These are phyloP conservation scores for Lagria hirta DNA, from an alignment of 2,888 invertebrate species.

Conservation along the genomic window DNA sequence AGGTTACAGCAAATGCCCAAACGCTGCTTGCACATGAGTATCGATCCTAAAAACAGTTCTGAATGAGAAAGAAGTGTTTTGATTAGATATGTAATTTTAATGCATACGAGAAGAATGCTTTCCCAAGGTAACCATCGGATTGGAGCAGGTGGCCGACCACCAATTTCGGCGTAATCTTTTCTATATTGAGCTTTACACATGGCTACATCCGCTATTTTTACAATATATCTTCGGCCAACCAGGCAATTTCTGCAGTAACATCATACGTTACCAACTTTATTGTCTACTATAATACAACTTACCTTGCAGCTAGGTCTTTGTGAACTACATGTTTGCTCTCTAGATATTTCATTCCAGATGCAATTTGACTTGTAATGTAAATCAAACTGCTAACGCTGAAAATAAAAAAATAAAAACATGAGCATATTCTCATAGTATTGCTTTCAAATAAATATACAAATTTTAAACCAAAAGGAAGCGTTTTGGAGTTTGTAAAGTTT, in stretches of 20 bases:
- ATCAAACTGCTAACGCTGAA: conserved; percentile 68
- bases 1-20: conserved; percentile 66
- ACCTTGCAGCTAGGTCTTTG: conserved; percentile 74
- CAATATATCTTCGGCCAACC: conserved; percentile 61
- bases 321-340: conserved; percentile 78
- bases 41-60: conserved; percentile 58
- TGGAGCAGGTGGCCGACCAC: conserved; percentile 63
- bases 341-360: conserved; percentile 78
- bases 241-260: conserved; percentile 60
- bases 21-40: conserved; percentile 64
- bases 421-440: too few species aligned
- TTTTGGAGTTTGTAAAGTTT: too few species aligned
- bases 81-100: conserved; percentile 22
- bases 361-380: conserved; percentile 74
- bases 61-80: conserved; percentile 7
- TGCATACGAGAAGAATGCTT: conserved; percentile 62
- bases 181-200: conserved; percentile 65
- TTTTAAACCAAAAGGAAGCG: too few species aligned
- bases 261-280: conserved; percentile 3
- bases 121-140: conserved; percentile 69
- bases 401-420: too few species aligned
- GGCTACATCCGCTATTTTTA: conserved; percentile 66
- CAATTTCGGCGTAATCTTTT: conserved; percentile 65
- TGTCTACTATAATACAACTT: conserved; percentile 30
- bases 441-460: too few species aligned